A percentile compares a stretch with the other conserved stretches of the same genome.
Conservation (phyloP, 1,140 invertebrate species). For the Kradibia gibbosae region DNA sequence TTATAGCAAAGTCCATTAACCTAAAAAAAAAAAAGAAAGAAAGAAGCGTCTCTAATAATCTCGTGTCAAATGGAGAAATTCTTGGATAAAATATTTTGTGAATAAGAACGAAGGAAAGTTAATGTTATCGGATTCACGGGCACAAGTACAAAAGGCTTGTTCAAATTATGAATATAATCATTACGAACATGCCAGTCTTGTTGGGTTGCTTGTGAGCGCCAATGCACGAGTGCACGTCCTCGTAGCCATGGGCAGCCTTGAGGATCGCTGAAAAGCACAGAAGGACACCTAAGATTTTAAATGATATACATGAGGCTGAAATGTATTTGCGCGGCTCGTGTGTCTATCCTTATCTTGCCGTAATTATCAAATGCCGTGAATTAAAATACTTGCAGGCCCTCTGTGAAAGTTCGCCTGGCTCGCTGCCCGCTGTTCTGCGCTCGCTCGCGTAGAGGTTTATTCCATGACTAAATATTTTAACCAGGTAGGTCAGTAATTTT, state of each 20-base stretch:
- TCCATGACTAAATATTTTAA: background rate
- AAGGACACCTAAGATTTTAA: background rate
- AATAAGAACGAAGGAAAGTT: background rate
- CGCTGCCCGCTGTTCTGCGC: too few species aligned
- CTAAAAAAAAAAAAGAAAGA: background rate
- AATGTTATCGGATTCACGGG: background rate
- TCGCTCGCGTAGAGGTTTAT: background rate
- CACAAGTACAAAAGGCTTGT: background rate
- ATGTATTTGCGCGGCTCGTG: background rate
- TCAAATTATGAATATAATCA: background rate
- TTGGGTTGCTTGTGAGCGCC: background rate
- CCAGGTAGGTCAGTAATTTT: background rate
- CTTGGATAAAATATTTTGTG: background rate
- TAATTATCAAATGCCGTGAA: constrained; percentile 1
- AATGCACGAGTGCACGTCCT: background rate
- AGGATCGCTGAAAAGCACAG: background rate
- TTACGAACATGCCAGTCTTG: background rate
- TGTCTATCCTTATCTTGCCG: background rate
- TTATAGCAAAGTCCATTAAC: background rate
- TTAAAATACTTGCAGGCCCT: background rate
- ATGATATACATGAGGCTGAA: background rate
- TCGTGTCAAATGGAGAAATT: background rate
- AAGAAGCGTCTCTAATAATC: background rate
- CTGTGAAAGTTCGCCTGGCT: background rate
- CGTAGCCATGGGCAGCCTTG: background rate